phyloP scores from a whole-genome alignment of 2,113 vertebrate genomes.

The Sapajus apella region DNA sequence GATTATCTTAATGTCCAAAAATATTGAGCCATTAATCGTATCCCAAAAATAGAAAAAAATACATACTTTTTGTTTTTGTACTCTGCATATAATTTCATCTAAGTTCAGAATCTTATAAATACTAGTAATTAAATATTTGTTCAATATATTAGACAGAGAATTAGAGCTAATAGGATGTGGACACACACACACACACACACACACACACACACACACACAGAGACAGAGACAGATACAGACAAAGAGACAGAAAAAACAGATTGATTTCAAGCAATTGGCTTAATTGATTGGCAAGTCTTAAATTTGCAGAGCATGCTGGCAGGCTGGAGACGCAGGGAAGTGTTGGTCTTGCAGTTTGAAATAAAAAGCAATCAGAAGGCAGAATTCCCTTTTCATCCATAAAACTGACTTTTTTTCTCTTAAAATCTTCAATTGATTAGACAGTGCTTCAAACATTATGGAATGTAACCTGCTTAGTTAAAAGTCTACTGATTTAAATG shows the following conservation, averaged over 20 bases:
- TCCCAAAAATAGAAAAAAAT: neutral
- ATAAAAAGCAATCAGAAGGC: neutral
- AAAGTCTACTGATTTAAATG: neutral
- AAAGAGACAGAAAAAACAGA: neutral
- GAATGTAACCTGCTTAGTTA: neutral
- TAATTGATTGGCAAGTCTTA: neutral
- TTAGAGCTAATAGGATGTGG: neutral
- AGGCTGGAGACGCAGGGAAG: neutral
- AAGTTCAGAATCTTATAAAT: neutral
- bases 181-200: neutral
- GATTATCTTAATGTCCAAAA: neutral
- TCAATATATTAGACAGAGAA: neutral
- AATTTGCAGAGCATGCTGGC: neutral
- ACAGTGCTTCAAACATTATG: neutral
- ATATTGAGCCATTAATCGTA: neutral
- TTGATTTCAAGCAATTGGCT: neutral
- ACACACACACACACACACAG: neutral
- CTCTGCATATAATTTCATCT: neutral
- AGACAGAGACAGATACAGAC: neutral
- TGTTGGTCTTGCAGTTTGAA: neutral
- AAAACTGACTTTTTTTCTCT: neutral
- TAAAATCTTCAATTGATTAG: neutral
- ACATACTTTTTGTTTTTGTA: neutral
- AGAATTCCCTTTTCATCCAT: neutral
- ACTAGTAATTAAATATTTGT: neutral